Conservation (phyloP, 2,113 vertebrate genomes). For the Seriola dumerili region DNA sequence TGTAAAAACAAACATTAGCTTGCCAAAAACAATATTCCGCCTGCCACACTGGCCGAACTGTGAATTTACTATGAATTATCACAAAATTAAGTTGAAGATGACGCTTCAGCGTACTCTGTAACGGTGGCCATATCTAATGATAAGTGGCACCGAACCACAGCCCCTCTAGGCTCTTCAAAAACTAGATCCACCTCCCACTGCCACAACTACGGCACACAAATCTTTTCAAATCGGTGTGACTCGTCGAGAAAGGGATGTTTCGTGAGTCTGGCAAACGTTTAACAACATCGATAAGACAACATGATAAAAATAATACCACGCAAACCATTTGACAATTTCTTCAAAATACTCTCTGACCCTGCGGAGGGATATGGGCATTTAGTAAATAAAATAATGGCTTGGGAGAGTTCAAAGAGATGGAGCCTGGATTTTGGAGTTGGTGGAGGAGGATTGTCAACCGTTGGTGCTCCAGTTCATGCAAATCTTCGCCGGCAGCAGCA, state of each 20-base stretch:
- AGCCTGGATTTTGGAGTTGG: neutral
- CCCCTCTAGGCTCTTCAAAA: conserved; percentile 72
- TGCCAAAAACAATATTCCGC: conserved; percentile 39
- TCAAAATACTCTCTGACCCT: conserved; percentile 87
- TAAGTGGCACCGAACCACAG: conserved; percentile 81
- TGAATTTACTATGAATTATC: conserved; percentile 36
- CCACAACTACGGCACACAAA: conserved; percentile 42
- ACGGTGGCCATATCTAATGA: conserved; percentile 85
- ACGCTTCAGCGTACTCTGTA: conserved; percentile 75
- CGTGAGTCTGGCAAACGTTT: neutral
- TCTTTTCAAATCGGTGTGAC: neutral
- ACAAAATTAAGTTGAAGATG: conserved; percentile 80
- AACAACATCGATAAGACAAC: neutral
- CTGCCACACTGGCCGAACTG: conserved; percentile 24
- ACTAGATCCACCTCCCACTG: conserved; percentile 72
- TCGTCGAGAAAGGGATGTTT: neutral
- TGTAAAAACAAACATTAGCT: conserved; percentile 56
- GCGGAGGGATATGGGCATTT: conserved; percentile 86
- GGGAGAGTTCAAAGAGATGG: conserved; percentile 59
- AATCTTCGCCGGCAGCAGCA: conserved; percentile 34
- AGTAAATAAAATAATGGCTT: conserved; percentile 86
- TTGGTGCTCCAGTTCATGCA: conserved; percentile 42
- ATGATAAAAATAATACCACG: neutral
- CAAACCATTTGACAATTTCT: conserved; percentile 74
- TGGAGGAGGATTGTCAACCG: conserved; percentile 29